A percentile compares a stretch with the other conserved stretches of the same genome.
These are phyloP conservation scores for Malachius bipustulatus DNA, from an alignment of 2,888 invertebrate species.

Conservation along the genomic window DNA sequence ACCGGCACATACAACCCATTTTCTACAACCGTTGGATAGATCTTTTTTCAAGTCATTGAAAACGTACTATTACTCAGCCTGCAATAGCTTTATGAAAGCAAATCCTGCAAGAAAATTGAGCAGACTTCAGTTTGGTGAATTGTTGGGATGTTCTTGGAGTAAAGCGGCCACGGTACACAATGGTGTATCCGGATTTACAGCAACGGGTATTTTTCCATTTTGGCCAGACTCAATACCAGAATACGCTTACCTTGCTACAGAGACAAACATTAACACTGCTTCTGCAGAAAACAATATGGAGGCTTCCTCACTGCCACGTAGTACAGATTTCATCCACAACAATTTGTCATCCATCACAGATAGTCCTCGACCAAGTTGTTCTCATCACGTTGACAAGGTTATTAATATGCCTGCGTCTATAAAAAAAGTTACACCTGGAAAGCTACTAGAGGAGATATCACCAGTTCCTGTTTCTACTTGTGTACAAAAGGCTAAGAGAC, in stretches of 20 bases:
- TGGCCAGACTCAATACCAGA: conserved; percentile 18
- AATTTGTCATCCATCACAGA: too few relatives aligned
- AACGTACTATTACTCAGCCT: conserved; percentile 17
- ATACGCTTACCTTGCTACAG: too few relatives aligned
- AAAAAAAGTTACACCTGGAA: too few relatives aligned
- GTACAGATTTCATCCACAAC: too few relatives aligned
- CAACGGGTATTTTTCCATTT: conserved; percentile 13
- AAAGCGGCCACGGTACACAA: conserved; percentile 14
- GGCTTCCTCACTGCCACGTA: too few relatives aligned
- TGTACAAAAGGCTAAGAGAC: too few relatives aligned
- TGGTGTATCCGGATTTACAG: conserved; percentile 14
- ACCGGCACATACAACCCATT: conserved; percentile 24
- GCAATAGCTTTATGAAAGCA: conserved; percentile 14
- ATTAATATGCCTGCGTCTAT: too few relatives aligned
- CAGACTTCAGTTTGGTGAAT: conserved; percentile 16
- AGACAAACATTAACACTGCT: too few relatives aligned
- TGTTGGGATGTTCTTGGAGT: conserved; percentile 15
- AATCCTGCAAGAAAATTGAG: conserved; percentile 17
- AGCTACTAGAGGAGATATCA: too few relatives aligned
- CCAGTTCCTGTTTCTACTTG: too few relatives aligned
- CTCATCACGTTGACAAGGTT: conserved; percentile 9
- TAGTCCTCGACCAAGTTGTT: conserved; percentile 12
- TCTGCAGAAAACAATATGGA: too few relatives aligned
- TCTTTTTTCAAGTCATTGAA: conserved; percentile 24
- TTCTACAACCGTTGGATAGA: conserved; percentile 24